Percentiles rank a stretch among this genome's conserved stretches.
phyloP scores from a whole-genome alignment of 2,797 vertebrate species.

The Acrossocheilus fasciatus region DNA sequence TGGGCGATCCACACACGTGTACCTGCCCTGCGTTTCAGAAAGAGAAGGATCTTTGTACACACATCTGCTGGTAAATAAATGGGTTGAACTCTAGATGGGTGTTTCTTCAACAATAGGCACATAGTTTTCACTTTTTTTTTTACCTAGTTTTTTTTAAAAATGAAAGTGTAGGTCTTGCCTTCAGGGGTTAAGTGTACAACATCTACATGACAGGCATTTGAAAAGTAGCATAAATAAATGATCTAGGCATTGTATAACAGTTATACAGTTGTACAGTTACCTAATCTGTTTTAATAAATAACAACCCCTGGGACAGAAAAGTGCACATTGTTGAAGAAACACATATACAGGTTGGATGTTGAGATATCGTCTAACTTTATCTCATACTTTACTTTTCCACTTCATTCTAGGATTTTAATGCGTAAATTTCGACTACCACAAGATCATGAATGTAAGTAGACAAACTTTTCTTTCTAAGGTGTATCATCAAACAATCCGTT shows the following conservation, averaged over 20 bases:
- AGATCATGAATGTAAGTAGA: slow-evolving; percentile 82
- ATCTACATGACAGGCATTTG: neutral
- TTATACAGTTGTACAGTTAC: neutral
- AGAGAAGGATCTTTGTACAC: slow-evolving; percentile 78
- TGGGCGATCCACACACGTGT: slow-evolving; percentile 82
- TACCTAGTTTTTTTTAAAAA: too few relatives aligned
- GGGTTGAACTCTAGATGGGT: neutral
- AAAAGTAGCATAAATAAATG: neutral
- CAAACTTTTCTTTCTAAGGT: neutral
- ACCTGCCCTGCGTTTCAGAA: slow-evolving; percentile 74
- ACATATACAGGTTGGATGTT: neutral
- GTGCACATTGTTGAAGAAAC: neutral
- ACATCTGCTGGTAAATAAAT: slow-evolving; percentile 82
- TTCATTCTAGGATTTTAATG: slow-evolving; percentile 76
- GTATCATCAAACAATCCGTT: neutral
- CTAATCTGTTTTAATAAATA: neutral
- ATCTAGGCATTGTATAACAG: neutral
- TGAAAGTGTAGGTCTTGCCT: neutral
- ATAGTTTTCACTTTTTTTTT: too few relatives aligned
- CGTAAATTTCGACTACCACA: slow-evolving; percentile 80
- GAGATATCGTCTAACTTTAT: neutral
- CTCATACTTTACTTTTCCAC: neutral
- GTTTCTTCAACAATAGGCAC: neutral
- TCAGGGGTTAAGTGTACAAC: neutral
- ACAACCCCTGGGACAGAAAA: neutral